A percentile compares a stretch with the other conserved stretches of the same genome.
phyloP scores from a whole-genome alignment of 2,888 invertebrate species.

The Nymphalis c-album region DNA sequence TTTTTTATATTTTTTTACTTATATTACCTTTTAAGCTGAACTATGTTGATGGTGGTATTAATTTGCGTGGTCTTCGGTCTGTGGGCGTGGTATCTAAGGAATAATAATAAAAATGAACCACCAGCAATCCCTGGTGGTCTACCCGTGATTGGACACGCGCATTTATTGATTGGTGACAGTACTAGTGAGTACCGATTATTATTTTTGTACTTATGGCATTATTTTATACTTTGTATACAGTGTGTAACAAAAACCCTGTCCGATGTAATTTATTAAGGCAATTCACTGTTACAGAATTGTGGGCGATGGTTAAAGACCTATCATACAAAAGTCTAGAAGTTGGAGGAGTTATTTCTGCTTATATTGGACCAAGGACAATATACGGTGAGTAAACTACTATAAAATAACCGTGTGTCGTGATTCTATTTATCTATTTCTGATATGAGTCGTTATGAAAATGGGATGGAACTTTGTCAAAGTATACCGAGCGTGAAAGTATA shows the following conservation, averaged over 20 bases:
- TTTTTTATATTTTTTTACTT: too few species aligned
- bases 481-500: too few species aligned
- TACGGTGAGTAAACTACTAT: constrained; percentile 47
- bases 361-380: constrained; percentile 61
- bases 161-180: constrained; percentile 61
- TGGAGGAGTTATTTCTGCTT: constrained; percentile 60
- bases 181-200: constrained; percentile 49
- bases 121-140: constrained; percentile 54
- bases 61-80: constrained; percentile 36
- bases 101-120: constrained; percentile 49
- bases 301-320: constrained; percentile 54
- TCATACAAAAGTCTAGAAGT: constrained; percentile 53
- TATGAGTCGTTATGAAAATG: too few species aligned
- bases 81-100: constrained; percentile 38
- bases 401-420: too few species aligned
- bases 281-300: constrained; percentile 54
- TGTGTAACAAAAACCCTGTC: too few species aligned
- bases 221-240: background rate
- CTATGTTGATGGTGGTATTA: constrained; percentile 38
- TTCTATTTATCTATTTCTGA: too few species aligned
- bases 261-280: too few species aligned
- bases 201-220: background rate
- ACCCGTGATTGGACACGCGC: constrained; percentile 63
- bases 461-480: too few species aligned
- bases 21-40: constrained; percentile 2